A percentile compares a stretch with the other conserved stretches of the same genome.
These are phyloP conservation scores for Leptocoma aspasia DNA, from an alignment of 2,113 vertebrate species.

Conservation along the genomic window DNA sequence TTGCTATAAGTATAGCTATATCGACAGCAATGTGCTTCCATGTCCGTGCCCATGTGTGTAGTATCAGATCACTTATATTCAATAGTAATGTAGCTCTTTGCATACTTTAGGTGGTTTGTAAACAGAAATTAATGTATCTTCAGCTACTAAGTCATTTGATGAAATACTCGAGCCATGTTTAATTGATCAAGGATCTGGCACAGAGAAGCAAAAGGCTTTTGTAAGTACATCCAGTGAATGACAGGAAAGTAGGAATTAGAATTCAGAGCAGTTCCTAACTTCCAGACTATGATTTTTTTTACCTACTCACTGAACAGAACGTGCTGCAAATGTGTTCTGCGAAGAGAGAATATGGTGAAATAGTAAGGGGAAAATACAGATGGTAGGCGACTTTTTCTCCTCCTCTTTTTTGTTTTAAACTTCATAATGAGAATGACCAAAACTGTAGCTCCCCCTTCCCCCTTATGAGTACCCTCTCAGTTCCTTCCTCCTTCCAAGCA, in stretches of 20 bases:
- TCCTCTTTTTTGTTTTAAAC: not conserved
- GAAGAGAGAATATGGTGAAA: not conserved
- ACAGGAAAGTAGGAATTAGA: slow-evolving; percentile 5
- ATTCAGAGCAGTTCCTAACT: slow-evolving; percentile 24
- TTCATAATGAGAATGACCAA: not conserved
- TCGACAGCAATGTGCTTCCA: not conserved
- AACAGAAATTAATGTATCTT: not conserved
- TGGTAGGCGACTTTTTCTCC: not conserved
- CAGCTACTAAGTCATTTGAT: not conserved
- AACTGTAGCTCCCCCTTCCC: not conserved
- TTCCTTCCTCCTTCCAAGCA: not conserved
- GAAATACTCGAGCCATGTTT: not conserved
- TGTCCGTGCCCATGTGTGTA: accelerated
- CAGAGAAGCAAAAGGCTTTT: not conserved
- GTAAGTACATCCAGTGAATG: not conserved
- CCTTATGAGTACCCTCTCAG: not conserved
- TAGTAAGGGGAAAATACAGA: not conserved
- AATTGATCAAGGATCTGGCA: not conserved
- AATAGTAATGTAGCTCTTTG: not conserved
- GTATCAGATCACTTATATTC: not conserved
- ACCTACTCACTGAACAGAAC: not conserved
- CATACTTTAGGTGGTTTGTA: not conserved
- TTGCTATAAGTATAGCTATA: not conserved
- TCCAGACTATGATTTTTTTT: not conserved
- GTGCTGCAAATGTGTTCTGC: not conserved